Base-by-base conservation (phyloP, 2,888 invertebrate species). In the Erannis defoliaria region DNA sequence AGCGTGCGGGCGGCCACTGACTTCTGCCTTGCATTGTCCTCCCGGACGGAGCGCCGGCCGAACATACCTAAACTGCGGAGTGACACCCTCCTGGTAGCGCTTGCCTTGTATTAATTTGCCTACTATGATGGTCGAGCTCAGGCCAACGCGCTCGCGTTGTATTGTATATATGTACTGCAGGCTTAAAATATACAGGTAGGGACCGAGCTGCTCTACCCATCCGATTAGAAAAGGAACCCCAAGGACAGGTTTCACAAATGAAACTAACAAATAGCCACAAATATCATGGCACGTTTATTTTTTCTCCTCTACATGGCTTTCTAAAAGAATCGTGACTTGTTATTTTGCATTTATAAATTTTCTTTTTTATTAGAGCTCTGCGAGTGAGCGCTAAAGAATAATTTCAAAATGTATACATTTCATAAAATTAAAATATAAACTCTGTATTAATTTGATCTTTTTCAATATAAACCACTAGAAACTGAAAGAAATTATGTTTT, bases 231-330 rank as follows among this genome's bases (percentile, higher is more conserved):
- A n/a, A n/a, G n/a, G n/a, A n/a, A n/a, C 8, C 3, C 26, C 29
- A 50, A 31, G 29, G 51, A 26, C 6, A 38, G 38, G 38, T 40
- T 38, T 16, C 16, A 62, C 77, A 86, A 85, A 81, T 71, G 79
- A 89, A 89, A 86, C 79, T 82, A 77, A 43, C 58, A 71, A 55
- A 64, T 90, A 90, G 92, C 93, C 93, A 93, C 92, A 92, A 93
- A 93, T 93, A 93, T 93, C 93, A 93, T 93, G 93, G 93, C 93
- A 93, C 93, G 93, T 93, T 93, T 93, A 93, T 93, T 93, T 90
- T 62, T 91, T 93, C 91, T 93, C 92, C 93, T 93, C 93, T 93
- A 93, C 93, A 93, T 93, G 93, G 93, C 89, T 90, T 62, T 92
- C 93, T 93, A 93, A 93, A 93, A 92, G 93, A 93, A 93, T 93